Evolutionary conservation across 2,113 vertebrate species (phyloP).

Genomic region (Pteruthius melanotis): DNA sequence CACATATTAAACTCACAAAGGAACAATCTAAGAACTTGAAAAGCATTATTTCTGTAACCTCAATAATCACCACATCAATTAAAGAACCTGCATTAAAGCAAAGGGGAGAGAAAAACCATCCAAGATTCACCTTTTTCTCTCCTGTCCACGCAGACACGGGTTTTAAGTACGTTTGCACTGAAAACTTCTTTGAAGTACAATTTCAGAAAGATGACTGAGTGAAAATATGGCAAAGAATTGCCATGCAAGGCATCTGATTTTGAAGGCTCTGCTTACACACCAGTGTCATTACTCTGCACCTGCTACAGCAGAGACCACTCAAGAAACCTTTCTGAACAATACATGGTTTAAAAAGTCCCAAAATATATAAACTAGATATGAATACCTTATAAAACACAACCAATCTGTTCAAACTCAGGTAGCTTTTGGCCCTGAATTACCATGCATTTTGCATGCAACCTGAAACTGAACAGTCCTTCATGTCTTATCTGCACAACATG

Average conservation of each 20-base stretch:
- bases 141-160: neutral
- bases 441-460: neutral
- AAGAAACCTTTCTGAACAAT: neutral
- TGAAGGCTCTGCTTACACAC: neutral
- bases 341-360: neutral
- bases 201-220: neutral
- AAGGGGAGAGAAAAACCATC: neutral
- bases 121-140: neutral
- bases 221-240: neutral
- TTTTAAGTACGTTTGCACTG: neutral
- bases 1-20: neutral
- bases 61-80: neutral
- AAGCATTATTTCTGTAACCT: neutral
- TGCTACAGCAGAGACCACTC: neutral
- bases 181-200: neutral
- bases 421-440: neutral
- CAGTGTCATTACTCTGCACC: neutral
- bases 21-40: slow-evolving; percentile 12
- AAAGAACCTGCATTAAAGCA: neutral
- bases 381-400: neutral
- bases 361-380: neutral
- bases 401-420: neutral
- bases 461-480: neutral
- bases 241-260: neutral
- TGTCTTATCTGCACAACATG: neutral